Evolutionary conservation across 1,140 invertebrate species (phyloP).

Genomic region (Bathynomus jamesi): DNA sequence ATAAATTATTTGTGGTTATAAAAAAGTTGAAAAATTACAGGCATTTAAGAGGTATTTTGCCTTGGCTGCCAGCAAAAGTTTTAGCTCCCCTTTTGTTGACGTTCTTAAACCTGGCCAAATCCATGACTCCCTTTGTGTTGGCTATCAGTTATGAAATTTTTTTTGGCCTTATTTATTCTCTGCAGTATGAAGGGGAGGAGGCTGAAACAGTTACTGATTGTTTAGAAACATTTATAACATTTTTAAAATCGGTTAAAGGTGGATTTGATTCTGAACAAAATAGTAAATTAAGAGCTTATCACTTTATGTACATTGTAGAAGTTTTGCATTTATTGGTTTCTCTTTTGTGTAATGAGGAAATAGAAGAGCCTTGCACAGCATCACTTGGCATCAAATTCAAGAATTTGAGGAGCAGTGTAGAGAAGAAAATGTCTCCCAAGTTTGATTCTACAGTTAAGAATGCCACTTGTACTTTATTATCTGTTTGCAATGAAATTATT

Average conservation of each 20-base stretch:
- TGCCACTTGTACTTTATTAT: background rate
- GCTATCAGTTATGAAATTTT: background rate
- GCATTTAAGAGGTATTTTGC: background rate
- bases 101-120: background rate
- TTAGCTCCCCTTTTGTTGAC: background rate
- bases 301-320: background rate
- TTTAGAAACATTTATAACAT: background rate
- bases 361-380: background rate
- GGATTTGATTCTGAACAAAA: background rate
- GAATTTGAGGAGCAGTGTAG: background rate
- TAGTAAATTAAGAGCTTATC: background rate
- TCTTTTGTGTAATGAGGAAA: background rate
- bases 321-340: background rate
- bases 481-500: background rate
- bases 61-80: background rate
- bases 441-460: background rate
- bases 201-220: background rate
- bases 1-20: background rate
- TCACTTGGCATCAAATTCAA: background rate
- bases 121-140: background rate
- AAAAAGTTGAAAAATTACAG: background rate
- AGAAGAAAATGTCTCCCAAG: background rate
- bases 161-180: background rate
- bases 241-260: background rate
- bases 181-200: background rate